phyloP scores from a whole-genome alignment of 2,113 vertebrate genomes.

The Nycticorax nycticorax region DNA sequence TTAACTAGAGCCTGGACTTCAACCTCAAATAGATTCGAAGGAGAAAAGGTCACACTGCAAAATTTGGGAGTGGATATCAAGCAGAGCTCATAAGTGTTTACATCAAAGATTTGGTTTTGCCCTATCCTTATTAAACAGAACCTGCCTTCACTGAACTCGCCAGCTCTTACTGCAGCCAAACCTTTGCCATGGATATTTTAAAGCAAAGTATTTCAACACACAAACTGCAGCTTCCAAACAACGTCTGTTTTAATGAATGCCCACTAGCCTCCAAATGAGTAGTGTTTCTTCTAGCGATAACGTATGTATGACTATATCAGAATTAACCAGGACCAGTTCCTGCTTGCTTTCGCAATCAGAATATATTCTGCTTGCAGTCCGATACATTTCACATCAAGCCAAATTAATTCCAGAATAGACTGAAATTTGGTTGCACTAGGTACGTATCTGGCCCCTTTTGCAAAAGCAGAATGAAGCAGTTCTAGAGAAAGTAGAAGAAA shows the following conservation, averaged over 20 bases:
- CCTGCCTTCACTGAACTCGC: neutral
- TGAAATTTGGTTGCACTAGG: neutral
- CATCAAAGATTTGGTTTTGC: neutral
- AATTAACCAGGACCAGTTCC: neutral
- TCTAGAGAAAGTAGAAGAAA: neutral
- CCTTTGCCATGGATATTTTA: conserved; percentile 5
- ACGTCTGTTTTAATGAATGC: neutral
- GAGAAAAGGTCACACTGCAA: neutral
- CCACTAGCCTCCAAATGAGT: neutral
- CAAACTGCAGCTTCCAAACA: neutral
- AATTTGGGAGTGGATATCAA: neutral
- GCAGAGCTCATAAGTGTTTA: neutral
- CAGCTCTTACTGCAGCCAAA: neutral
- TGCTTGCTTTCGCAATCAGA: neutral
- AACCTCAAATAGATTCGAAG: neutral
- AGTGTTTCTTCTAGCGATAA: neutral
- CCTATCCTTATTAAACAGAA: neutral
- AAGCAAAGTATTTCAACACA: neutral
- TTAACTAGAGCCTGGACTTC: neutral
- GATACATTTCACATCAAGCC: neutral
- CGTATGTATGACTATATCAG: fast-evolving
- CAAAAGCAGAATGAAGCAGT: neutral
- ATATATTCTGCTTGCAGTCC: neutral
- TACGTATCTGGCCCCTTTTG: neutral
- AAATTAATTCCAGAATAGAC: neutral